Percentiles rank a stretch among this genome's conserved stretches.
Evolutionary conservation across 2,888 invertebrate species (phyloP).

Genomic region (Creontiades dilutus): DNA sequence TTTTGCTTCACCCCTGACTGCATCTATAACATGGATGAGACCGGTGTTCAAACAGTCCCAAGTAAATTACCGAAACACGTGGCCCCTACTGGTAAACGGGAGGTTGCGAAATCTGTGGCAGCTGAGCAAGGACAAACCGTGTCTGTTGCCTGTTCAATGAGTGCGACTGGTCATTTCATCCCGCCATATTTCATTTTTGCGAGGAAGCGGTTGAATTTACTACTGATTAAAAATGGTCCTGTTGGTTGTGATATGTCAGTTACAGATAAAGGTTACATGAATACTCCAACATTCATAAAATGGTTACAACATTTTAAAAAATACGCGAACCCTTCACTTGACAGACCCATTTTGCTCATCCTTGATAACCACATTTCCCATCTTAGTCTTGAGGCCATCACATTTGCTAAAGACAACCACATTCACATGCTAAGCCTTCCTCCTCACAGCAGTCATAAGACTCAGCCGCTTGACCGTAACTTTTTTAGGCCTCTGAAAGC

Average conservation of each 20-base stretch:
- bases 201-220: constrained; percentile 69
- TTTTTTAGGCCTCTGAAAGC: constrained; percentile 60
- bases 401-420: constrained; percentile 74
- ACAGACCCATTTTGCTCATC: constrained; percentile 75
- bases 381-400: constrained; percentile 75
- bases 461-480: constrained; percentile 68
- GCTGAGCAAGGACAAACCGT: too few relatives aligned
- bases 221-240: constrained; percentile 64
- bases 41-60: too few relatives aligned
- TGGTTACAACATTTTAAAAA: constrained; percentile 59
- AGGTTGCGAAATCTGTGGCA: too few relatives aligned
- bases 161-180: too few relatives aligned
- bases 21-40: too few relatives aligned
- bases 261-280: constrained; percentile 73
- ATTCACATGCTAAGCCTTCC: constrained; percentile 76
- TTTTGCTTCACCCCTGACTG: too few relatives aligned
- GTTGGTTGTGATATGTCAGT: constrained; percentile 71
- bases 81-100: too few relatives aligned
- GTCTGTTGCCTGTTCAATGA: too few relatives aligned
- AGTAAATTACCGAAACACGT: too few relatives aligned
- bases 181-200: constrained; percentile 74
- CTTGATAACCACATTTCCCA: constrained; percentile 76
- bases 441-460: constrained; percentile 76
- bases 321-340: constrained; percentile 71
- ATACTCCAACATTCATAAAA: constrained; percentile 64